Conservation (phyloP, 2,888 invertebrate genomes). For the Hofmannophila pseudospretella region DNA sequence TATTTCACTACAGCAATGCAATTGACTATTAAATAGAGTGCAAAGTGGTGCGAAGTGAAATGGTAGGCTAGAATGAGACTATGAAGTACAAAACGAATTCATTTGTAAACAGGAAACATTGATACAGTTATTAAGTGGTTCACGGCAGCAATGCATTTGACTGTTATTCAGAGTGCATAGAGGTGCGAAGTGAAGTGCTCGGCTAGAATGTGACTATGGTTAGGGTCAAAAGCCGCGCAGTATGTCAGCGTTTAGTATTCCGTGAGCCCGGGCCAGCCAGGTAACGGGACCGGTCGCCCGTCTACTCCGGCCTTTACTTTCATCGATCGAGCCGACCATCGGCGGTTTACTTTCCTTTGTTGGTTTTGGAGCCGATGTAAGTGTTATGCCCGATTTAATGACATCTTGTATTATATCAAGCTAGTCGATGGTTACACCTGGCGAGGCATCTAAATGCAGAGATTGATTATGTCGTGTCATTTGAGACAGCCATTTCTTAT, state of each 20-base stretch:
- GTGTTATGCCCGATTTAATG: constrained; percentile 29
- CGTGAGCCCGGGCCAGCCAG: constrained; percentile 62
- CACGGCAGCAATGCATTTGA: constrained; percentile 6
- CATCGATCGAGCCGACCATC: constrained; percentile 70
- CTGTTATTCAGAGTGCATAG: constrained; percentile 47
- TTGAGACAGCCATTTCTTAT: too few relatives aligned
- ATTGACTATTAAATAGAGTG: too few relatives aligned
- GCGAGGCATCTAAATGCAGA: too few relatives aligned
- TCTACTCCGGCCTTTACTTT: constrained; percentile 75
- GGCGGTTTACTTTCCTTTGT: constrained; percentile 76
- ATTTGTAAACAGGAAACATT: neutral
- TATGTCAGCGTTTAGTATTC: constrained; percentile 78
- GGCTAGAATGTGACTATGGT: constrained; percentile 73
- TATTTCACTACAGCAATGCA: too few relatives aligned
- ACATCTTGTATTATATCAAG: constrained; percentile 13
- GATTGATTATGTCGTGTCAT: too few relatives aligned
- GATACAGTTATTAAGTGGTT: neutral
- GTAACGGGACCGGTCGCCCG: constrained; percentile 63
- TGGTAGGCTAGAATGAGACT: too few relatives aligned
- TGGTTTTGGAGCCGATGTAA: constrained; percentile 48
- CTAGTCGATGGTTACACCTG: too few relatives aligned
- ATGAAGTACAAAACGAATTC: neutral
- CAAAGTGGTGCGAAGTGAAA: too few relatives aligned
- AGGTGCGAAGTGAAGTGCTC: constrained; percentile 67
- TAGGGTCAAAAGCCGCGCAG: constrained; percentile 77